Evolutionary conservation across 2,888 invertebrate species (phyloP), one percentile per base, ranked within the genome.

Genomic region (Agonopterix arenella): DNA sequence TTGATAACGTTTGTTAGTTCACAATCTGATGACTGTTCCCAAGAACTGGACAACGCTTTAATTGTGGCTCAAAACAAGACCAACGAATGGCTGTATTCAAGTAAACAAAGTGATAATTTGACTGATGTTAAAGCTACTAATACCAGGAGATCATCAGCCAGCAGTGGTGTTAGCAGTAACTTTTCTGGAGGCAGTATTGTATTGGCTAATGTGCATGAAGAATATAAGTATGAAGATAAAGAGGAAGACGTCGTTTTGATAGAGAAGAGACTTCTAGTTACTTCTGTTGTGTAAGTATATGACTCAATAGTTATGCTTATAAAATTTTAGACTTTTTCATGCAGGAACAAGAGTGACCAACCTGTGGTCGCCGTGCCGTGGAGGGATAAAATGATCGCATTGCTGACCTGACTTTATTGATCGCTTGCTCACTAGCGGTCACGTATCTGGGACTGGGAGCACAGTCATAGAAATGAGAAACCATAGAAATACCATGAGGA

Each of bases 221-320:
- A 95, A 54, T 95, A 95, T 64, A 93, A 92, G 47, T 95, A 95
- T 66, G 91, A 93, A 28, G 95, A 96, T 68, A 84, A 89, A 50
- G 92, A 94, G 45, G 91, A 94, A 61, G 92, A 93, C 45, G 89
- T 96, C 0, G 90, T 92, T 4, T 89, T 96, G 44, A 91, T 93
- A 58, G 95, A 94, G 74, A 92, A 90, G 61, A 89, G 92, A 62
- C 62, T 92, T 48, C 80, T 91, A 1, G 86, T 91, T 2, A 84
- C 90, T 8, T 81, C 91, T 43, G 66, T 81, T 72, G 72, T 90
- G 92, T 92, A 70, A 90, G 88, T 83, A 68, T 59, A 28, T 28
- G 28, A 28, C 5, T 1, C 28, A 1, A 5, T 28, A 28, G 18
- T 28, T 28, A 28, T 28, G 28, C 4, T 18, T 18, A 18, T 1